A percentile compares a stretch with the other conserved stretches of the same genome.
These are phyloP conservation scores for Liopterus haemorrhoidalis DNA, from an alignment of 2,888 invertebrate species.

Conservation along the genomic window DNA sequence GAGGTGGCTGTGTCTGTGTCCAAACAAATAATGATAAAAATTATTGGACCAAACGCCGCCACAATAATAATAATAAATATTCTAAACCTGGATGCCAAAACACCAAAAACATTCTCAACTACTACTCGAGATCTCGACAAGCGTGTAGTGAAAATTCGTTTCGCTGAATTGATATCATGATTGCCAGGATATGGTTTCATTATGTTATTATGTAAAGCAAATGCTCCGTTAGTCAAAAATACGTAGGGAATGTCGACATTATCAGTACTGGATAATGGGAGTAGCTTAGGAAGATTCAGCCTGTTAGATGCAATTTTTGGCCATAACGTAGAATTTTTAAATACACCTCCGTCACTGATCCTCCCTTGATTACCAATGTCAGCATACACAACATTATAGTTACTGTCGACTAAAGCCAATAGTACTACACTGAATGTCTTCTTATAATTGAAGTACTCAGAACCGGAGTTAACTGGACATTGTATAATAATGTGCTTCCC, in stretches of 20 bases:
- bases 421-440: slow-evolving; percentile 33
- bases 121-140: slow-evolving; percentile 24
- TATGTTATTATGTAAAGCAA: slow-evolving; percentile 17
- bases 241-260: slow-evolving; percentile 25
- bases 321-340: slow-evolving; percentile 22
- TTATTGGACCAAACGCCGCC: no score
- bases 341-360: slow-evolving; percentile 32
- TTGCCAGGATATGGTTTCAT: slow-evolving; percentile 30
- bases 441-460: slow-evolving; percentile 36
- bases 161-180: no score
- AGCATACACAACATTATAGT: slow-evolving; percentile 36
- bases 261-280: slow-evolving; percentile 22
- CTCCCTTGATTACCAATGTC: slow-evolving; percentile 37
- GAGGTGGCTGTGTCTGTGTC: no score
- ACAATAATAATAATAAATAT: slow-evolving; percentile 18
- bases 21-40: no score
- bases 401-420: slow-evolving; percentile 31
- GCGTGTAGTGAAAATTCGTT: slow-evolving; percentile 29
- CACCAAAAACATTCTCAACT: slow-evolving; percentile 32
- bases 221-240: slow-evolving; percentile 24
- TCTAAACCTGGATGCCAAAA: no score
- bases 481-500: slow-evolving; percentile 35
- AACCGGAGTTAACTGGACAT: slow-evolving; percentile 29
- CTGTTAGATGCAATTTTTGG: slow-evolving; percentile 18
- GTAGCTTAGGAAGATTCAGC: slow-evolving; percentile 21